A percentile compares a stretch with the other conserved stretches of the same genome.
Evolutionary conservation across 2,113 vertebrate genomes (phyloP).

Genomic region (Quiscalus mexicanus): DNA sequence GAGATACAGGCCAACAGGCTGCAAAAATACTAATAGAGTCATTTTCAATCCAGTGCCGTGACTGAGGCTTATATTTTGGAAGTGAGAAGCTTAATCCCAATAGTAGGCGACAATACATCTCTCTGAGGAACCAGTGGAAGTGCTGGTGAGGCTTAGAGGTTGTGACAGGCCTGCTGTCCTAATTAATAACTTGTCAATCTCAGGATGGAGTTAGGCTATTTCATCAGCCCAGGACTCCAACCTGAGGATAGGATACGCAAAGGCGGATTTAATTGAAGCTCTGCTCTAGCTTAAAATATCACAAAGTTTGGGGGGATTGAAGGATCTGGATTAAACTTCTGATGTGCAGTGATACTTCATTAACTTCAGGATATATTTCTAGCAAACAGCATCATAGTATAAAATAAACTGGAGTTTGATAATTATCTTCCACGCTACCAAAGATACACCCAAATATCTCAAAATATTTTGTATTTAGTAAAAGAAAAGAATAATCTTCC

Average conservation of each 20-base stretch:
- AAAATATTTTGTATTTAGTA: neutral
- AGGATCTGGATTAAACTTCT: constrained; percentile 3
- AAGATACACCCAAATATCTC: neutral
- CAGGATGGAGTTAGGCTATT: constrained; percentile 32
- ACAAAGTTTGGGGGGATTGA: neutral
- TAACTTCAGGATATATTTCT: neutral
- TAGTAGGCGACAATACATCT: constrained; percentile 26
- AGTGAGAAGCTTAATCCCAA: constrained; percentile 52
- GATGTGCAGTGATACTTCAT: neutral
- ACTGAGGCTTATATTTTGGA: neutral
- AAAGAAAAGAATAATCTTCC: neutral
- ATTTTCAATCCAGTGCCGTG: neutral
- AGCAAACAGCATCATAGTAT: neutral
- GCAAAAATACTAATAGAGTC: constrained; percentile 8
- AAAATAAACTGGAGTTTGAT: neutral
- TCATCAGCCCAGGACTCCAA: neutral
- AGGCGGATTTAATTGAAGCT: neutral
- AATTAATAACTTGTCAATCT: constrained; percentile 66
- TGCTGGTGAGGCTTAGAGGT: constrained; percentile 46
- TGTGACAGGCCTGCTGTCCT: constrained; percentile 66
- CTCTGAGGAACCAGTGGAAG: constrained; percentile 30
- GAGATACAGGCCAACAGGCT: neutral
- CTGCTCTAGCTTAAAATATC: constrained; percentile 5
- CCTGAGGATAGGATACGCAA: neutral
- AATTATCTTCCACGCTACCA: neutral